These are phyloP conservation scores for Mesodorylaimus sp. DNA, from an alignment of 2,888 invertebrate genomes.

Conservation along the genomic window DNA sequence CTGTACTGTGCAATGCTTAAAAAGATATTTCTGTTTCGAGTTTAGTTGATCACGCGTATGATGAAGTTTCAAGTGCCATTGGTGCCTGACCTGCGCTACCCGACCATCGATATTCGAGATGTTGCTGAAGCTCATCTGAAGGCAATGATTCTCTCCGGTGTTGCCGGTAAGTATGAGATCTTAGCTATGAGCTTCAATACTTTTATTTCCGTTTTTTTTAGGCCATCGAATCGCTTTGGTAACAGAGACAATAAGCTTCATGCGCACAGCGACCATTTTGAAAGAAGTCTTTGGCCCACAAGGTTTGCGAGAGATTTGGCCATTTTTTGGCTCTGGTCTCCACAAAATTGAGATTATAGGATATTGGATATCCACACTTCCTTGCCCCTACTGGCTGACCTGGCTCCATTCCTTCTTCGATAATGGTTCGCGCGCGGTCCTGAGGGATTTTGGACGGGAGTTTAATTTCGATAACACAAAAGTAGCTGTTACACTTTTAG, in stretches of 20 bases:
- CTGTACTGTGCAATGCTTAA: neutral
- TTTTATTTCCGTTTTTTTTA: neutral
- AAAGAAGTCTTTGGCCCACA: neutral
- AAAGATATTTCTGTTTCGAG: neutral
- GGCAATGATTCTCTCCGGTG: slow-evolving; percentile 28
- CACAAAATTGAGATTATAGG: neutral
- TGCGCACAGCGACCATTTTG: neutral
- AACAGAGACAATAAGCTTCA: neutral
- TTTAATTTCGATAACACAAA: too few relatives aligned
- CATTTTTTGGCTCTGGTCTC: neutral
- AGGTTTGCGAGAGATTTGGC: neutral
- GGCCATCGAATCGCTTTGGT: neutral
- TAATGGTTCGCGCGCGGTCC: too few relatives aligned
- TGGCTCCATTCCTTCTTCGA: neutral
- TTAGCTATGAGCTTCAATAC: neutral
- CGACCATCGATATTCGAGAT: slow-evolving; percentile 39
- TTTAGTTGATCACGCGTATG: neutral
- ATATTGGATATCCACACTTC: too few relatives aligned
- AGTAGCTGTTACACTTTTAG: too few relatives aligned
- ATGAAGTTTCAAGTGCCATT: slow-evolving; percentile 31
- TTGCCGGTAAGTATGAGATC: neutral
- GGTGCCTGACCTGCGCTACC: slow-evolving; percentile 34
- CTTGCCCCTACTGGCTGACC: too few relatives aligned
- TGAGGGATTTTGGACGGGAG: too few relatives aligned
- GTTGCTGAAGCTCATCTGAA: slow-evolving; percentile 38